These are phyloP conservation scores for Conomelus anceps DNA, from an alignment of 2,888 invertebrate genomes.

Conservation along the genomic window DNA sequence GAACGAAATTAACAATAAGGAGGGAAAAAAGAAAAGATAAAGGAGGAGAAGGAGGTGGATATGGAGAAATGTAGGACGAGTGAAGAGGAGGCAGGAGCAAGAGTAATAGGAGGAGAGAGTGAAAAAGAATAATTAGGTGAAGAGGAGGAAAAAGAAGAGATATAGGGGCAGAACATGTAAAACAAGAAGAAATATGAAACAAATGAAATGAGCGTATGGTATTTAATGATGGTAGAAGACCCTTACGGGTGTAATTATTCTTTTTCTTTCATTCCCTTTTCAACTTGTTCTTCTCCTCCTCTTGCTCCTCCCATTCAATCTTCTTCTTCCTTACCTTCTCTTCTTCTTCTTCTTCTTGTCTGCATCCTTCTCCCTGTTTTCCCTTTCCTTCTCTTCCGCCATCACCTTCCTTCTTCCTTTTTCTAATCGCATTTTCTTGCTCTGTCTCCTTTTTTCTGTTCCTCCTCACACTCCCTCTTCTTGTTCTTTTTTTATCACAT, in stretches of 20 bases:
- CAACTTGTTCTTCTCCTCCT: background rate
- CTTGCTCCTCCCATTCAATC: too few species aligned
- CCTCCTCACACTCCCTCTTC: background rate
- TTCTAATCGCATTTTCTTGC: too few species aligned
- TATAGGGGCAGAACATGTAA: background rate
- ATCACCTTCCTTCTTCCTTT: too few species aligned
- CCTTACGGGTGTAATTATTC: background rate
- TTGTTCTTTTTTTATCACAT: too few species aligned
- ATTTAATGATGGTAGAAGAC: background rate
- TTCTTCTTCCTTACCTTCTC: background rate
- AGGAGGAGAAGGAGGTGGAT: background rate
- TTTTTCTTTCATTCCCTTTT: background rate
- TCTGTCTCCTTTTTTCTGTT: background rate
- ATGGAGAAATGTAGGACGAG: background rate
- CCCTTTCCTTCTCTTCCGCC: background rate
- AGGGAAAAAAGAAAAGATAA: background rate
- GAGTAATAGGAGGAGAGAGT: background rate
- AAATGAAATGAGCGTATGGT: background rate
- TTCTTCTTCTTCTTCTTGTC: background rate
- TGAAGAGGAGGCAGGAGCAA: background rate
- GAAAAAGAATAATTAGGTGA: background rate
- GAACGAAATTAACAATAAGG: background rate
- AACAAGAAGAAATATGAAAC: background rate
- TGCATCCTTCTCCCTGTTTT: too few species aligned
- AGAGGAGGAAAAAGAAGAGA: background rate